phyloP scores from a whole-genome alignment of 2,797 vertebrate genomes.

The Rachycentron canadum region DNA sequence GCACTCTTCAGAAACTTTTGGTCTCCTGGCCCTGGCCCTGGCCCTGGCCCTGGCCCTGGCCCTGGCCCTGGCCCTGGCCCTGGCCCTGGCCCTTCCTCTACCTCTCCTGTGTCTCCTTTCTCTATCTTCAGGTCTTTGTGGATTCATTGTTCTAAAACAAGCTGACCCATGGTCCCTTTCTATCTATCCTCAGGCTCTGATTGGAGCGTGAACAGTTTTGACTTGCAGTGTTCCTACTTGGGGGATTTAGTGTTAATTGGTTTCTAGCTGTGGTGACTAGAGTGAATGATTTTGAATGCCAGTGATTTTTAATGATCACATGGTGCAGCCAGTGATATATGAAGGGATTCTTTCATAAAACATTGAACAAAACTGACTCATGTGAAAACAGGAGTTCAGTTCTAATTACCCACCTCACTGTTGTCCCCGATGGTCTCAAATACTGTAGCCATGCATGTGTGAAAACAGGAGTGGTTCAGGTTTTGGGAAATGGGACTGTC shows the following conservation, averaged over 20 bases:
- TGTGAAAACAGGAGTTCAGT: not conserved
- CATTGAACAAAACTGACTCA: not conserved
- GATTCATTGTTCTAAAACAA: constrained; percentile 1
- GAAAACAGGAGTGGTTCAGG: not conserved
- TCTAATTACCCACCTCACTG: no score
- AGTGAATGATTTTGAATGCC: not conserved
- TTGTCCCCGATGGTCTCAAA: no score
- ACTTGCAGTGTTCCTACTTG: constrained; percentile 1
- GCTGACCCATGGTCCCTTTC: not conserved
- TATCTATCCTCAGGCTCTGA: not conserved
- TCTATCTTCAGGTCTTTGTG: not conserved
- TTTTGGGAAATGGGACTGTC: not conserved
- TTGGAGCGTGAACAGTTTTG: not conserved
- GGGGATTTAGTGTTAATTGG: not conserved
- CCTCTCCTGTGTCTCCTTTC: not conserved
- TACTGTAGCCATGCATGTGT: no score
- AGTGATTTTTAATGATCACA: constrained; percentile 5
- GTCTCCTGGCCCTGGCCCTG: no score
- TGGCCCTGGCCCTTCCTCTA: not conserved
- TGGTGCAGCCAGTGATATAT: constrained; percentile 10
- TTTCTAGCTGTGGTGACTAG: not conserved
- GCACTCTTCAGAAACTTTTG: no score
- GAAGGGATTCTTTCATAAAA: constrained; percentile 4
- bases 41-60: no score
- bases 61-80: no score